A percentile compares a stretch with the other conserved stretches of the same genome.
Evolutionary conservation across 1,140 invertebrate genomes (phyloP).

Genomic region (Lepidurus arcticus): DNA sequence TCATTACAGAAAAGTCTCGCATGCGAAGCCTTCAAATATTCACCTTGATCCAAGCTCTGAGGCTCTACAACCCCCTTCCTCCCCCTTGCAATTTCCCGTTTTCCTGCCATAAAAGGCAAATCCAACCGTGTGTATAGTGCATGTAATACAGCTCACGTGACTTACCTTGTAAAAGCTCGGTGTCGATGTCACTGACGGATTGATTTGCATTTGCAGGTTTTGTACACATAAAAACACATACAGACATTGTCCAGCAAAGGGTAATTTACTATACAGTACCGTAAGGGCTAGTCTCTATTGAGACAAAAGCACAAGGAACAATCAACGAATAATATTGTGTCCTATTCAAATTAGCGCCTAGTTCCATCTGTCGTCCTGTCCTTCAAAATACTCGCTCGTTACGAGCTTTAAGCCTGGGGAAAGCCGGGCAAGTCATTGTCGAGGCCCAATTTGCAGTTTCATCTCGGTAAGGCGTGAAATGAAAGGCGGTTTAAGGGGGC

Average conservation of each 20-base stretch:
- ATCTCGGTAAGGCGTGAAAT: conserved; percentile 21
- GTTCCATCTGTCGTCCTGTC: background rate
- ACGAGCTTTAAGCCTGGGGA: background rate
- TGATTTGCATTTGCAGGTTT: background rate
- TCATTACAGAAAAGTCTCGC: conserved; percentile 14
- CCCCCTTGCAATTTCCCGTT: background rate
- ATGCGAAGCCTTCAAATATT: conserved; percentile 18
- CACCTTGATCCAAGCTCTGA: conserved; percentile 1
- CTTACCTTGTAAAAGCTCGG: background rate
- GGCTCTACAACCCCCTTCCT: background rate
- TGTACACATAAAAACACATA: background rate
- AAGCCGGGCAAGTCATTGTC: background rate
- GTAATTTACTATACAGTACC: too few species aligned
- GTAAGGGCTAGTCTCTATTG: too few species aligned
- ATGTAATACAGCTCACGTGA: conserved; percentile 10
- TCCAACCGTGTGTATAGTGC: background rate
- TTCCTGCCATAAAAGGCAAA: background rate
- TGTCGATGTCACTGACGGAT: conserved; percentile 14
- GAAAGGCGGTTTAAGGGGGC: background rate
- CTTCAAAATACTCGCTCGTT: background rate
- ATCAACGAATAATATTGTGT: background rate
- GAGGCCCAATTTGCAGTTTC: background rate
- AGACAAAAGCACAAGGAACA: too few species aligned
- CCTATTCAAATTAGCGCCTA: background rate
- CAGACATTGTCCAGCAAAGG: too few species aligned